These are phyloP conservation scores for Chrosomus eos DNA, from an alignment of 2,797 vertebrate species.

Conservation along the genomic window DNA sequence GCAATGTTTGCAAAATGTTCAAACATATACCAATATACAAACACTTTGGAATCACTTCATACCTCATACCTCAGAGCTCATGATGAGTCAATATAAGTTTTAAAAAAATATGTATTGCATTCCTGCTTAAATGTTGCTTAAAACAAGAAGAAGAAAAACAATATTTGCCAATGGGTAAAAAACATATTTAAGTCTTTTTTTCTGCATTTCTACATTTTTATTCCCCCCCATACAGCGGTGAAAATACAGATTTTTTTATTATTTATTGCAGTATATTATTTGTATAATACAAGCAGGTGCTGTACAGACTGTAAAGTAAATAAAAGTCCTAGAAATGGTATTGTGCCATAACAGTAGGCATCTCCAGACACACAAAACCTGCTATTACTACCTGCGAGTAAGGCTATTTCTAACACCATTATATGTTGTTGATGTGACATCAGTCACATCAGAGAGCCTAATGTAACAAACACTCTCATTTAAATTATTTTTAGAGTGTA, in stretches of 20 bases:
- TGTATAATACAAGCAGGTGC: neutral
- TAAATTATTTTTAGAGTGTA: neutral
- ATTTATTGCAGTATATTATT: neutral
- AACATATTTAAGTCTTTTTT: neutral
- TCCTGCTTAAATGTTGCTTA: neutral
- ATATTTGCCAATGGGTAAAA: neutral
- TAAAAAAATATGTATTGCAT: too few species aligned
- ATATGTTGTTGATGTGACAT: constrained; percentile 18
- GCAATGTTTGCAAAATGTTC: neutral
- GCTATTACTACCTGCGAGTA: constrained; percentile 26
- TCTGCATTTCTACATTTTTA: too few species aligned
- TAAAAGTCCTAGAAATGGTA: neutral
- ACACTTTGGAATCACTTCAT: too few species aligned
- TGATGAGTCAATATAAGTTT: neutral
- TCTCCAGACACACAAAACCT: neutral
- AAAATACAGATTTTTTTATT: too few species aligned
- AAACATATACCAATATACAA: neutral
- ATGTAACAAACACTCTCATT: constrained; percentile 24
- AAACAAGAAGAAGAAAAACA: neutral
- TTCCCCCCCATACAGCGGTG: too few species aligned
- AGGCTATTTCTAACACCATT: constrained; percentile 10
- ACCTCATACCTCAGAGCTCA: too few species aligned
- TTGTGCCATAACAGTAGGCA: constrained; percentile 10
- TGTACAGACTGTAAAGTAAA: neutral
- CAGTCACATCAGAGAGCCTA: constrained; percentile 1